Base-by-base conservation (phyloP, 2,113 vertebrate genomes). In the Oriolus oriolus region DNA sequence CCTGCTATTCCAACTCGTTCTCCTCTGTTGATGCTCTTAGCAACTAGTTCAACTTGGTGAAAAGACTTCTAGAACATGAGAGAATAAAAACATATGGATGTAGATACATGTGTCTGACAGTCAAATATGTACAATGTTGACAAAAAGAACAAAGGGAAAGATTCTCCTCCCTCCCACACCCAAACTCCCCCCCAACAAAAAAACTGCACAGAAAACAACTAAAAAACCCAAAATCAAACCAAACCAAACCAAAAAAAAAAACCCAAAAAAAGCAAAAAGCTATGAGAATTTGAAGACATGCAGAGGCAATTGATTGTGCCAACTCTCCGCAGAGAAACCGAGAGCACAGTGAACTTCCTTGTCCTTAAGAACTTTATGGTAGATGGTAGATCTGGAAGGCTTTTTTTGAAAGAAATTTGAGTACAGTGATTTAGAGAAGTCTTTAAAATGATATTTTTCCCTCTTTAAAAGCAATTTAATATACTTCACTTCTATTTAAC, bases 141-240 rank as follows among this genome's bases (percentile, higher is more conserved):
- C 15, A 41, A 26, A 23, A 49, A 37, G 7, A 35, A 12, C 20
- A 60, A 73, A 31, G 6, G 3, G 14, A 21, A 37, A 84, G 12
- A 37, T 27, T 57, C 8, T 44, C 2, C 28, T 39, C 16, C 5
- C 3, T 16, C 19, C 7, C 8, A 20, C 4, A n/a, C 8, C 9
- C 6, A 19, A 45, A 3, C 2, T 7, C 5, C 11, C 11, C 12
- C 12, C 12, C 19, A 20, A 35, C 5, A 28, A 35, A 6, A 28
- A 33, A 37, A 5, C 13, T 21, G 27, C 11, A 28, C 24, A 39
- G 11, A 60, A 60, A 64, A 33, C 11, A 59, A 22, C 2, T 53
- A 33, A 35, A 41, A 16, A 56, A 8, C 6, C 6, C 4, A 10
- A n/a, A 64, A 41, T 5, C 10, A 85, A 47, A 49, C 3, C 9